These are phyloP conservation scores for Melikaiella ostensackeni DNA, from an alignment of 2,888 invertebrate species.

Conservation along the genomic window DNA sequence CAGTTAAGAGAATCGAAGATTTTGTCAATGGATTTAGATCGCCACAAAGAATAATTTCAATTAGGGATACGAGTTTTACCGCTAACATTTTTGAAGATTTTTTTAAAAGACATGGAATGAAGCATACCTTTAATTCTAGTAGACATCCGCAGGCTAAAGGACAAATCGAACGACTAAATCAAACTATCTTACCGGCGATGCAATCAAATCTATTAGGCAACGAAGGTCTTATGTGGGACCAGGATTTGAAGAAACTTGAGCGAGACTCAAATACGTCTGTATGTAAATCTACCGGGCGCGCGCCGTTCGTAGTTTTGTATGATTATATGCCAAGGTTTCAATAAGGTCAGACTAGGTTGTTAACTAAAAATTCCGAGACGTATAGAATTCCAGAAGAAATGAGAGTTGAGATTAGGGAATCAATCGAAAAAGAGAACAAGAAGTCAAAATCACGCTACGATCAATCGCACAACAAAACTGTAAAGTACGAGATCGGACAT, in stretches of 20 bases:
- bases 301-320: slow-evolving; percentile 1
- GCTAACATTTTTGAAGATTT: slow-evolving; percentile 45
- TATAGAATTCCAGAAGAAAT: too few relatives aligned
- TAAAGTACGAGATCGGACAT: too few relatives aligned
- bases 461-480: too few relatives aligned
- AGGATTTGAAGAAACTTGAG: neutral
- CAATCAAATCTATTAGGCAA: neutral
- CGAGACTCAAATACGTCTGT: slow-evolving; percentile 10
- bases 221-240: slow-evolving; percentile 9
- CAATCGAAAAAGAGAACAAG: too few relatives aligned
- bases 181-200: slow-evolving; percentile 35
- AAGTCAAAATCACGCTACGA: too few relatives aligned
- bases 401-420: too few relatives aligned
- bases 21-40: slow-evolving; percentile 43
- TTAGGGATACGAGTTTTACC: slow-evolving; percentile 45
- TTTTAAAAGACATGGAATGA: slow-evolving; percentile 41
- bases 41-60: slow-evolving; percentile 42
- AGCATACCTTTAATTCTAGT: slow-evolving; percentile 27
- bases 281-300: neutral
- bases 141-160: slow-evolving; percentile 37
- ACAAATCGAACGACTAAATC: slow-evolving; percentile 40
- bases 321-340: slow-evolving; percentile 14
- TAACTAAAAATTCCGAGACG: neutral
- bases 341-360: neutral
- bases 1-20: slow-evolving; percentile 34